Conservation (phyloP, 2,113 vertebrate species). For the Scomber colias region DNA sequence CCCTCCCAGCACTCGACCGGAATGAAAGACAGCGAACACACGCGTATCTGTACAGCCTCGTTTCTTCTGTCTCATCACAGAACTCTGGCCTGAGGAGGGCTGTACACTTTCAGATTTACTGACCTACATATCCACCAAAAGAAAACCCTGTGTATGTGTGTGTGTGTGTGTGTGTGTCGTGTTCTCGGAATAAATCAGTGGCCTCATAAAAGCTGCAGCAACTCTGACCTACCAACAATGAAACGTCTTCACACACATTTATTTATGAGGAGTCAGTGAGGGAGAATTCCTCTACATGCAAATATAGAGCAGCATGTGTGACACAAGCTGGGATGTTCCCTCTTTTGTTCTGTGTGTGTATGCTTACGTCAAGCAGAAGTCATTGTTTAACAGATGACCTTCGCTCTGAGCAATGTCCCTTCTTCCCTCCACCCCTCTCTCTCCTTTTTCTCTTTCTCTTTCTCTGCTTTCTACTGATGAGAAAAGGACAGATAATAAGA, state of each 20-base stretch:
- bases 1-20: not conserved
- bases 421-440: constrained; percentile 7
- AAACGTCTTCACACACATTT: constrained; percentile 33
- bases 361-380: constrained; percentile 51
- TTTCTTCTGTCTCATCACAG: not conserved
- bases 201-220: constrained; percentile 44
- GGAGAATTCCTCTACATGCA: constrained; percentile 14
- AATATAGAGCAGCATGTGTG: constrained; percentile 56
- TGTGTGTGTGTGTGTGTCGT: not conserved
- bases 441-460: not conserved
- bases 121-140: constrained; percentile 45
- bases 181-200: constrained; percentile 53
- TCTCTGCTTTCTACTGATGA: constrained; percentile 7
- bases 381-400: constrained; percentile 64
- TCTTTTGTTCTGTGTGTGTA: constrained; percentile 45
- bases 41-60: not conserved
- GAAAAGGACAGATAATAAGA: not conserved
- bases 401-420: constrained; percentile 34
- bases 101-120: constrained; percentile 44
- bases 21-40: not conserved
- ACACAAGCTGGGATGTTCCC: constrained; percentile 50
- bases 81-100: constrained; percentile 22
- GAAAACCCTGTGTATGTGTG: not conserved
- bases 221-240: constrained; percentile 39
- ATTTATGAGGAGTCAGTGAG: constrained; percentile 37